phyloP scores from a whole-genome alignment of 2,113 vertebrate genomes.

The Orcinus orca region DNA sequence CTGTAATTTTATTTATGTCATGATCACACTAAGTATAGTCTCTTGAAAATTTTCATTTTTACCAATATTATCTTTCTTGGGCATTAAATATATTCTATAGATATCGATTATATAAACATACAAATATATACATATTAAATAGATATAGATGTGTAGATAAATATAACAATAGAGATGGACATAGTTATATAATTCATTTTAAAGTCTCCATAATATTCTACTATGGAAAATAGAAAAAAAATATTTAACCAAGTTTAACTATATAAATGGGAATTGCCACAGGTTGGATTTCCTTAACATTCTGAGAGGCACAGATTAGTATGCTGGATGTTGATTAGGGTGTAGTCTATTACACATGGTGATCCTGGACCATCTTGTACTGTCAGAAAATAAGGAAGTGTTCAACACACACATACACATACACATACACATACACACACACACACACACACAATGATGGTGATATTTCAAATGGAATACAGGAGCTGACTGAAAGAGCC shows the following conservation, averaged over 20 bases:
- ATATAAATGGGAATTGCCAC: neutral
- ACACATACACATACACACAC: neutral
- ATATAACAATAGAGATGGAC: neutral
- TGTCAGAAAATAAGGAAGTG: neutral
- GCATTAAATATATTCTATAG: neutral
- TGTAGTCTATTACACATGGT: neutral
- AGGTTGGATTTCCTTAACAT: neutral
- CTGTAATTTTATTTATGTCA: neutral
- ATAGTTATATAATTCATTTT: neutral
- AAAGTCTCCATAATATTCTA: neutral
- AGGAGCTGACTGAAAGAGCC: neutral
- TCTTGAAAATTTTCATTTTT: neutral
- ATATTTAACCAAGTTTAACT: neutral
- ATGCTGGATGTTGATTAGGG: neutral
- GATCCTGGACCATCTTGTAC: neutral
- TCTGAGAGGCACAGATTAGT: neutral
- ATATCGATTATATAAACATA: neutral
- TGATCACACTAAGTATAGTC: neutral
- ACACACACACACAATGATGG: neutral
- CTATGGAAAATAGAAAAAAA: neutral
- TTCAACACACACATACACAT: too few species aligned
- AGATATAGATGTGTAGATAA: neutral
- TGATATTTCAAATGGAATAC: neutral
- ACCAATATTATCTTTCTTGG: neutral
- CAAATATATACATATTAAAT: neutral